A percentile compares a stretch with the other conserved stretches of the same genome.
These are phyloP conservation scores for Cyphomyrus discorhynchus DNA, from an alignment of 2,113 vertebrate species.

Conservation along the genomic window DNA sequence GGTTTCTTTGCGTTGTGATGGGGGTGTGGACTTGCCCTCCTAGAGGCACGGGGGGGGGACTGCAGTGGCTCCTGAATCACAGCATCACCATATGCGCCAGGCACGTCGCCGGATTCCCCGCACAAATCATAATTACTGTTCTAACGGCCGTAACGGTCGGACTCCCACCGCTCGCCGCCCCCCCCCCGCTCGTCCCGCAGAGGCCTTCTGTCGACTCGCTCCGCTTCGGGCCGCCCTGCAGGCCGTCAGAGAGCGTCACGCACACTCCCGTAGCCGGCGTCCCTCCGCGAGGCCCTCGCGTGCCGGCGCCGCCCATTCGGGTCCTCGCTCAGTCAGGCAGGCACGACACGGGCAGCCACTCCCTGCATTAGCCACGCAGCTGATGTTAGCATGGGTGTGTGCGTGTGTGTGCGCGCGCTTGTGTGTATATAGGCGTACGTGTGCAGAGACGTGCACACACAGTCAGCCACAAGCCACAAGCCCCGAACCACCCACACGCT, in stretches of 20 bases:
- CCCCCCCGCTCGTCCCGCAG: neutral
- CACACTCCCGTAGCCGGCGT: neutral
- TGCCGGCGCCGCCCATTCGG: neutral
- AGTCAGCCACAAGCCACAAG: neutral
- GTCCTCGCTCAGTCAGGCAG: neutral
- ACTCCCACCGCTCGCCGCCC: neutral
- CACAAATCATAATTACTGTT: neutral
- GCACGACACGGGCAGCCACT: neutral
- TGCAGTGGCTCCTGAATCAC: neutral
- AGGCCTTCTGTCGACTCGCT: neutral
- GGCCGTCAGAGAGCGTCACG: neutral
- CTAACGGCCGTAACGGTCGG: neutral
- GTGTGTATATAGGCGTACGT: neutral
- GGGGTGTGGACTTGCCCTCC: neutral
- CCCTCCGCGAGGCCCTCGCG: neutral
- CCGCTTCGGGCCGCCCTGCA: neutral
- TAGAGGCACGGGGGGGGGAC: neutral
- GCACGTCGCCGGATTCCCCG: neutral
- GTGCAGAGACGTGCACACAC: neutral
- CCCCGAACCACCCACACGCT: slow-evolving; percentile 36
- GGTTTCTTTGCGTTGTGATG: neutral
- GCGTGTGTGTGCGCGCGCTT: neutral
- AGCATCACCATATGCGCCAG: neutral
- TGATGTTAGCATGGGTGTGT: neutral
- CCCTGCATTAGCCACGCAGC: neutral